These are phyloP conservation scores for Baccha elongata DNA, from an alignment of 2,888 invertebrate species.

Conservation along the genomic window DNA sequence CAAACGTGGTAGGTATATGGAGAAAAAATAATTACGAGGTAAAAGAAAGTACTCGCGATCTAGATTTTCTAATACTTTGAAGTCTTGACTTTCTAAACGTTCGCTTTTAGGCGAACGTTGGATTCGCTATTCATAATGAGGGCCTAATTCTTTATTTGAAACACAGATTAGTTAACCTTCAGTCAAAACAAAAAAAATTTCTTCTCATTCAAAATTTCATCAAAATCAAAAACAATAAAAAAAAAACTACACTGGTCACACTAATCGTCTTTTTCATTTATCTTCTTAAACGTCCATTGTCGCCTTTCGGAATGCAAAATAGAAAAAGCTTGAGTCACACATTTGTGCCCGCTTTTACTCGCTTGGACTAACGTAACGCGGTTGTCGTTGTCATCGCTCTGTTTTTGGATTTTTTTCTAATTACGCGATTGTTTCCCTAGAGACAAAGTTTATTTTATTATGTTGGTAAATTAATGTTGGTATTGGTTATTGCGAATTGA, in stretches of 20 bases:
- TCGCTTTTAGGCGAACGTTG: too few relatives aligned
- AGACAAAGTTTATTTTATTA: conserved; percentile 37
- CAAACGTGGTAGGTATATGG: too few relatives aligned
- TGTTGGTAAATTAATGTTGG: conserved; percentile 41
- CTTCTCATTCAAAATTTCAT: too few relatives aligned
- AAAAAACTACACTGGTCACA: conserved; percentile 6
- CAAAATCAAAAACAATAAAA: not conserved
- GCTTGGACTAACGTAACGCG: not conserved
- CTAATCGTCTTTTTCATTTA: conserved; percentile 44
- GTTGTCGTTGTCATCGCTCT: conserved; percentile 6
- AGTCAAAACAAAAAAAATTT: too few relatives aligned
- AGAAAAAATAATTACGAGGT: too few relatives aligned
- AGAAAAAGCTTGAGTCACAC: conserved; percentile 48
- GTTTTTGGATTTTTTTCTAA: conserved; percentile 47
- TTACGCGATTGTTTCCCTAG: conserved; percentile 52
- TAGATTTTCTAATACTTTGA: too few relatives aligned
- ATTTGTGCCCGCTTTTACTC: conserved; percentile 50
- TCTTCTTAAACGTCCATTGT: conserved; percentile 28
- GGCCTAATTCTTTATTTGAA: too few relatives aligned
- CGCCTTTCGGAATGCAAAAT: conserved; percentile 46
- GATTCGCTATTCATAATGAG: too few relatives aligned
- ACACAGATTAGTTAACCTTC: too few relatives aligned
- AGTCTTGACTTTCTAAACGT: too few relatives aligned
- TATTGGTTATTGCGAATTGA: conserved; percentile 42
- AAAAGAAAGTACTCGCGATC: too few relatives aligned